Evolutionary conservation across 2,113 vertebrate species (phyloP), one percentile per base, ranked within the genome.

Genomic region (Psettodes erumei): DNA sequence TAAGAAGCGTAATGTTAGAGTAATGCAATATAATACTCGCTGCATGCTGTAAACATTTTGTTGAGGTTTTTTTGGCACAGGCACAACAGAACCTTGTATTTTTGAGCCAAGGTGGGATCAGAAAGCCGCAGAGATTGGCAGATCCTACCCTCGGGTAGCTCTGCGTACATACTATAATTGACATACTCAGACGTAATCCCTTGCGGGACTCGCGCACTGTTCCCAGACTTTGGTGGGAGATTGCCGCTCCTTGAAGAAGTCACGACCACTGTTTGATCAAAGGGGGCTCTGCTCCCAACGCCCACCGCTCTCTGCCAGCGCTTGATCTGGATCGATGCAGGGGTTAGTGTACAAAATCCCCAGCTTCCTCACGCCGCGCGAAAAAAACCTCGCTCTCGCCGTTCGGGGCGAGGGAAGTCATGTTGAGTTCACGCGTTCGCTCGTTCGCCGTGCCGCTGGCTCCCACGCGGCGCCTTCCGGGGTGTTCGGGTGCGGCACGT

Each of bases 241-340:
- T 86, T 87, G 88, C 82, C 82, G 85, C 84, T 73, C 81, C 90
- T 87, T 76, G 66, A 79, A 88, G 86, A 91, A 93, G 90, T 89
- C 89, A 88, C 87, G 91, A 87, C 90, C 89, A 88, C 79, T 84
- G 84, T 91, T 89, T 91, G 91, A 92, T 93, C 91, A 93, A 92
- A 92, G 90, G 68, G n/a, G 54, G 72, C 68, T 88, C 66, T 48
- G 79, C 88, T 89, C 85, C 87, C 79, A 80, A 88, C 83, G 88
- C 90, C 89, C 87, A 89, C 86, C 79, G 88, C 75, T 86, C 86
- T 81, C 89, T 86, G 90, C 89, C 88, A 78, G 86, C 55, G 75
- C 89, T 90, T 81, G 81, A 90, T 90, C 88, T 84, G 84, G 82
- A 92, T 91, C 90, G 83, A 90, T 92, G 86, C 78, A 68, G 86